A percentile compares a stretch with the other conserved stretches of the same genome.
These are phyloP conservation scores for Halictus ligatus DNA, from an alignment of 2,888 invertebrate genomes.

Conservation along the genomic window DNA sequence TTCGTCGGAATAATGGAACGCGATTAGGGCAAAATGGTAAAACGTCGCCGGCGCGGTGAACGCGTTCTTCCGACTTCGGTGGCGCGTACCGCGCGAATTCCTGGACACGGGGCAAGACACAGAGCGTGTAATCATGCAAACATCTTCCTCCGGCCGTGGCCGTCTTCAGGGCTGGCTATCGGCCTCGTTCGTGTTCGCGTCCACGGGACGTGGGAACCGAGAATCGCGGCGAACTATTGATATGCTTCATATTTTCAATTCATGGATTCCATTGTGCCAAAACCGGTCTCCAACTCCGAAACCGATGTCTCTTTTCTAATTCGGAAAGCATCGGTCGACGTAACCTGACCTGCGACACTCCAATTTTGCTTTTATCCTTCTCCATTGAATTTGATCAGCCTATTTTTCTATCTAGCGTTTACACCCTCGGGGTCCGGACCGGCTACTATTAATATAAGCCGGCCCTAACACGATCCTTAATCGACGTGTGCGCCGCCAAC, in stretches of 20 bases:
- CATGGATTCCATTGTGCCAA: constrained; percentile 32
- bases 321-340: too few relatives aligned
- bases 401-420: too few relatives aligned
- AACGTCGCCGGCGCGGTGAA: too few relatives aligned
- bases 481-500: background rate
- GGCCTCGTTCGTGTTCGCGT: background rate
- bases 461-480: background rate
- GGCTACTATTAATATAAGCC: too few relatives aligned
- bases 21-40: background rate
- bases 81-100: constrained; percentile 29
- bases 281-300: background rate
- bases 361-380: too few relatives aligned
- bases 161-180: constrained; percentile 8
- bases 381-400: too few relatives aligned
- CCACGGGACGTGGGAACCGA: constrained; percentile 56
- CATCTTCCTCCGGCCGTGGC: constrained; percentile 43
- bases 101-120: constrained; percentile 43
- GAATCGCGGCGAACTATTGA: background rate
- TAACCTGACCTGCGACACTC: too few relatives aligned
- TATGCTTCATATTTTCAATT: constrained; percentile 37
- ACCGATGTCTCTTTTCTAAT: too few relatives aligned
- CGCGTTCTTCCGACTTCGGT: background rate
- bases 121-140: constrained; percentile 66
- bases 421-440: too few relatives aligned
- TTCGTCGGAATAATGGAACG: background rate